Conservation (phyloP, 1,140 invertebrate genomes). For the Anastrepha obliqua region DNA sequence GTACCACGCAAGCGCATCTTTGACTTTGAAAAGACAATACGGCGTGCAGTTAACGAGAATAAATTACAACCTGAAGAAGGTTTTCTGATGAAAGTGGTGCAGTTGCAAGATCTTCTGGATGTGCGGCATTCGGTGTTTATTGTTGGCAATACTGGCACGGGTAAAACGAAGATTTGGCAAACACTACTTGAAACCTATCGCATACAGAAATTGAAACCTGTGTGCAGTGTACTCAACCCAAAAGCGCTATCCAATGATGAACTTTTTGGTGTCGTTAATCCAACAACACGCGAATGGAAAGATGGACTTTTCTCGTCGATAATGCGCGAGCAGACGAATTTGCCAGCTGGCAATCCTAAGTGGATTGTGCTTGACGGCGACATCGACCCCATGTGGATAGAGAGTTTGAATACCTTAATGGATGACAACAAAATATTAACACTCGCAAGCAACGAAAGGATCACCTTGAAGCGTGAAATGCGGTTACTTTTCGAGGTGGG, state of each 20-base stretch:
- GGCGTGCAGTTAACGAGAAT: conserved; percentile 83
- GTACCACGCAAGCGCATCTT: conserved; percentile 85
- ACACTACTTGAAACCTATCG: conserved; percentile 86
- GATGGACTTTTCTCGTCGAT: conserved; percentile 95
- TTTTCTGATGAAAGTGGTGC: conserved; percentile 88
- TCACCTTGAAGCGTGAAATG: conserved; percentile 93
- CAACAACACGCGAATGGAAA: conserved; percentile 96
- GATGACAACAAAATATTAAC: conserved; percentile 93
- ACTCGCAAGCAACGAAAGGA: conserved; percentile 94
- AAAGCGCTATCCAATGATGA: conserved; percentile 98
- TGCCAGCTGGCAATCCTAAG: conserved; percentile 83
- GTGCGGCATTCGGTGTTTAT: conserved; percentile 94
- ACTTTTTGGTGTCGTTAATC: conserved; percentile 96
- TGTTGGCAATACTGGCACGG: conserved; percentile 88
- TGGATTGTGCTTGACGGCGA: conserved; percentile 98
- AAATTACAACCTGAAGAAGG: conserved; percentile 90
- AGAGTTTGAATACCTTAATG: conserved; percentile 92
- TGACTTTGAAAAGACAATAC: conserved; percentile 85
- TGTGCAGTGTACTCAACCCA: conserved; percentile 93
- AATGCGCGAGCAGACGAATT: conserved; percentile 94
- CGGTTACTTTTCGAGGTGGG: conserved; percentile 95
- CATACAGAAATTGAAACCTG: conserved; percentile 86
- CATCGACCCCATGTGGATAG: conserved; percentile 98
- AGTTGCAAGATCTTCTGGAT: conserved; percentile 89
- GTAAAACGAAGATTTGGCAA: conserved; percentile 92